A percentile compares a stretch with the other conserved stretches of the same genome.
These are phyloP conservation scores for Abscondita cerata DNA, from an alignment of 2,888 invertebrate genomes.

Conservation along the genomic window DNA sequence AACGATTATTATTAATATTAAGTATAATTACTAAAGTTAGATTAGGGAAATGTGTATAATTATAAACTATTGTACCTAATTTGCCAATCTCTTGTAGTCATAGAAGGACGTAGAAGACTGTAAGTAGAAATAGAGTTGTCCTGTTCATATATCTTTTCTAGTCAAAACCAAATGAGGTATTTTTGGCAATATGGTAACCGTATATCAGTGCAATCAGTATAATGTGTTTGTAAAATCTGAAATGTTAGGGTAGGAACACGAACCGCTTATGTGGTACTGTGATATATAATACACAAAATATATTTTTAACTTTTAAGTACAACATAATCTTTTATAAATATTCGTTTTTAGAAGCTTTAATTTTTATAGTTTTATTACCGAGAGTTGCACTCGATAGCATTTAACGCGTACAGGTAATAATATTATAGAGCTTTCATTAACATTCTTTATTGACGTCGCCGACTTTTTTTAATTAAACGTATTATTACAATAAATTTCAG, in stretches of 20 bases:
- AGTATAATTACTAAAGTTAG: constrained; percentile 9
- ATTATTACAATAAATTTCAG: too few relatives aligned
- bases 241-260: constrained; percentile 51
- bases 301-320: constrained; percentile 41
- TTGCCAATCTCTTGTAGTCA: constrained; percentile 35
- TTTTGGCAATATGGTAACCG: constrained; percentile 34
- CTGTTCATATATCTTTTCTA: constrained; percentile 37
- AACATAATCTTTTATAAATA: constrained; percentile 29
- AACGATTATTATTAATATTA: constrained; percentile 17
- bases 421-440: not conserved
- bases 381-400: constrained; percentile 2
- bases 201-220: constrained; percentile 47
- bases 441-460: too few relatives aligned
- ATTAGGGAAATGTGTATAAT: constrained; percentile 26
- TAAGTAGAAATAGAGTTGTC: constrained; percentile 32
- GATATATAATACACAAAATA: constrained; percentile 48
- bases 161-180: constrained; percentile 36
- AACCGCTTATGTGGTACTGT: constrained; percentile 53
- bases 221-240: constrained; percentile 47
- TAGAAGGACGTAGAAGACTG: constrained; percentile 32
- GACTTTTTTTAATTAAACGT: too few relatives aligned
- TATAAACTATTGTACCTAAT: constrained; percentile 34
- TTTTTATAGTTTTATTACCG: constrained; percentile 40
- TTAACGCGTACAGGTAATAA: too few relatives aligned
- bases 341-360: too few relatives aligned